phyloP scores from a whole-genome alignment of 2,888 invertebrate species.

The Hypomecis atomaria region DNA sequence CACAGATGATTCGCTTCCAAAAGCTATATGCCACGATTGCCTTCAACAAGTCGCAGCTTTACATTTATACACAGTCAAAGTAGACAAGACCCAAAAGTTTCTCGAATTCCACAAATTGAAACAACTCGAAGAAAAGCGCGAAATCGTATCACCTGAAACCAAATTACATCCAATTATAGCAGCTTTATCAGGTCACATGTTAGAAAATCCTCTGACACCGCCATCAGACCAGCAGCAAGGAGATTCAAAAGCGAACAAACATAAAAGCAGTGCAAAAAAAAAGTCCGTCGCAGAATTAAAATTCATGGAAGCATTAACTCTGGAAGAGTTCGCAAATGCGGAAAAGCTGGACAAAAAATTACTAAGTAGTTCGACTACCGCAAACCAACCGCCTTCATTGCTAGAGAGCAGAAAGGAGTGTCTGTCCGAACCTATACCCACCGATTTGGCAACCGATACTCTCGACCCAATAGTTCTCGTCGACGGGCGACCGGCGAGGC shows the following conservation, averaged over 20 bases:
- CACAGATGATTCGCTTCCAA: conserved; percentile 73
- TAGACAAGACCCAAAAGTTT: conserved; percentile 79
- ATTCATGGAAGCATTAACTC: conserved; percentile 72
- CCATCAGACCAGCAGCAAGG: conserved; percentile 66
- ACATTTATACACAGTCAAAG: conserved; percentile 74
- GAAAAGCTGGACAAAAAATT: conserved; percentile 71
- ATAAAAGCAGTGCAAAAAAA: conserved; percentile 54
- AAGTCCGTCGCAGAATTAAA: conserved; percentile 68
- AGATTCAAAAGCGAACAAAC: conserved; percentile 57
- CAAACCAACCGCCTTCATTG: conserved; percentile 38
- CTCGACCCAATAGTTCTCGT: conserved; percentile 70
- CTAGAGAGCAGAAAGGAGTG: conserved; percentile 21
- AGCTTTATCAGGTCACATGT: conserved; percentile 55
- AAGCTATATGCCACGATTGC: conserved; percentile 81
- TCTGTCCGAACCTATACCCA: conserved; percentile 41
- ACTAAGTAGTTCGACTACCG: conserved; percentile 49
- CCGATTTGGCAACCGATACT: conserved; percentile 51
- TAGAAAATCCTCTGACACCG: conserved; percentile 45
- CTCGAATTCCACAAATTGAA: conserved; percentile 73
- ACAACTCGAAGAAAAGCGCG: conserved; percentile 57
- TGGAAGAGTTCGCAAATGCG: conserved; percentile 72
- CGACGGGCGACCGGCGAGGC: conserved; percentile 75
- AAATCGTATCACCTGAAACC: conserved; percentile 41
- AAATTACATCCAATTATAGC: conserved; percentile 58
- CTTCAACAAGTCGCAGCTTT: conserved; percentile 72